A percentile compares a stretch with the other conserved stretches of the same genome.
Conservation (phyloP, 2,797 vertebrate species). For the Melanotaenia trifasciata region DNA sequence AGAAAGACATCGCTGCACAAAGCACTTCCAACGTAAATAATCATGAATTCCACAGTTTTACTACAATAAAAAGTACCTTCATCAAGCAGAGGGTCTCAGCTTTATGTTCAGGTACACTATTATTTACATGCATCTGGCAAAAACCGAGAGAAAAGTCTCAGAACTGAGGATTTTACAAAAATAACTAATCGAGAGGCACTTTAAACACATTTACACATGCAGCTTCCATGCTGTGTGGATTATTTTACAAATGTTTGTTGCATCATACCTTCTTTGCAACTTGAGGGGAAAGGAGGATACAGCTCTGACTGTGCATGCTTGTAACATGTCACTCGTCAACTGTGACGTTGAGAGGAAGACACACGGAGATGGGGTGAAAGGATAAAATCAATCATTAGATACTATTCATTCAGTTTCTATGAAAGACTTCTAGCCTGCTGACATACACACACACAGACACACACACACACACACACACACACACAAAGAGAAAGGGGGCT, state of each 20-base stretch:
- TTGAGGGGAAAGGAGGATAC: constrained; percentile 32
- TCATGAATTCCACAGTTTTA: constrained; percentile 15
- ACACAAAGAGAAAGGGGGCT: constrained; percentile 43
- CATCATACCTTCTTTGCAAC: constrained; percentile 19
- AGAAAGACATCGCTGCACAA: constrained; percentile 15
- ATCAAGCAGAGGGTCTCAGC: constrained; percentile 37
- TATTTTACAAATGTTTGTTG: constrained; percentile 19
- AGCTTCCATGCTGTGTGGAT: background rate
- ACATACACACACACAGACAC: constrained; percentile 63
- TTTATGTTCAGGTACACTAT: constrained; percentile 16
- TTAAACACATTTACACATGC: background rate
- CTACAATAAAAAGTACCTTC: constrained; percentile 27
- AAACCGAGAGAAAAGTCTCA: constrained; percentile 14
- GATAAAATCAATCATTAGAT: constrained; percentile 79
- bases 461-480: constrained; percentile 48
- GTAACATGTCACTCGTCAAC: constrained; percentile 47
- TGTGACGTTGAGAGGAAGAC: constrained; percentile 66
- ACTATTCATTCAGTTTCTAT: constrained; percentile 73
- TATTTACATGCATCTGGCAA: constrained; percentile 25
- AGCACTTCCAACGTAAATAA: constrained; percentile 14
- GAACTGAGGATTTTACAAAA: constrained; percentile 1
- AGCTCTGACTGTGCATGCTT: constrained; percentile 22
- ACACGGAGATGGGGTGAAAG: constrained; percentile 53
- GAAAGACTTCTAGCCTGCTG: constrained; percentile 75
- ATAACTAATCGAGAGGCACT: background rate